Percentiles rank a stretch among this genome's conserved stretches.
phyloP scores from a whole-genome alignment of 2,113 vertebrate species.

The Periophthalmus modestus region DNA sequence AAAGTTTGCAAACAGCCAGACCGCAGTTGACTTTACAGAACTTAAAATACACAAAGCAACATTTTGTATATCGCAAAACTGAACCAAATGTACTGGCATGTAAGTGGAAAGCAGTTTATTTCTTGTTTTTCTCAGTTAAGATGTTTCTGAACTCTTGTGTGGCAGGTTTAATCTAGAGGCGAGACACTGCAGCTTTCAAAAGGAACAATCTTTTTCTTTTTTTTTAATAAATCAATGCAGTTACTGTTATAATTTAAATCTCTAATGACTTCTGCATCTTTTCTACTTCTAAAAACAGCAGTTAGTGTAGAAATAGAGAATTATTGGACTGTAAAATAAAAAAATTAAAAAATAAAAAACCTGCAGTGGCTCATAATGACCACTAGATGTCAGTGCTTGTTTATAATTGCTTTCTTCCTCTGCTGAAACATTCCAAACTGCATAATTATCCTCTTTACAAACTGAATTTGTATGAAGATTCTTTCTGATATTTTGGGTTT shows the following conservation, averaged over 20 bases:
- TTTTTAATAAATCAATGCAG: too few relatives aligned
- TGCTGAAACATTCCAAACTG: constrained; percentile 9
- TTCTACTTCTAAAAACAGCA: not conserved
- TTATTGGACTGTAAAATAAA: not conserved
- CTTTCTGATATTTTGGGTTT: not conserved
- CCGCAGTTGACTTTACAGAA: constrained; percentile 4
- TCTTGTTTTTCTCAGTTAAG: too few relatives aligned
- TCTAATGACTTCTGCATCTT: not conserved
- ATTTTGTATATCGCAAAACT: too few relatives aligned
- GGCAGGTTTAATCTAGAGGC: too few relatives aligned
- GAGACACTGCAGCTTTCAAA: too few relatives aligned
- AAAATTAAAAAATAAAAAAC: not conserved
- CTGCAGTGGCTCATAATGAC: not conserved
- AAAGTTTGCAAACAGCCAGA: not conserved
- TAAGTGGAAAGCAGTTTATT: too few relatives aligned
- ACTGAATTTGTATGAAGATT: not conserved
- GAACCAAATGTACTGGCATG: too few relatives aligned
- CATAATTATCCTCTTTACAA: not conserved
- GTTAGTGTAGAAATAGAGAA: not conserved
- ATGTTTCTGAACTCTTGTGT: too few relatives aligned
- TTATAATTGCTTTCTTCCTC: constrained; percentile 7
- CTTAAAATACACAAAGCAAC: not conserved
- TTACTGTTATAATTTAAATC: not conserved
- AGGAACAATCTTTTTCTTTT: too few relatives aligned
- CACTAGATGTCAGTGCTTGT: constrained; percentile 67